phyloP scores from a whole-genome alignment of 2,888 invertebrate species.

The Agriopis aurantiaria region DNA sequence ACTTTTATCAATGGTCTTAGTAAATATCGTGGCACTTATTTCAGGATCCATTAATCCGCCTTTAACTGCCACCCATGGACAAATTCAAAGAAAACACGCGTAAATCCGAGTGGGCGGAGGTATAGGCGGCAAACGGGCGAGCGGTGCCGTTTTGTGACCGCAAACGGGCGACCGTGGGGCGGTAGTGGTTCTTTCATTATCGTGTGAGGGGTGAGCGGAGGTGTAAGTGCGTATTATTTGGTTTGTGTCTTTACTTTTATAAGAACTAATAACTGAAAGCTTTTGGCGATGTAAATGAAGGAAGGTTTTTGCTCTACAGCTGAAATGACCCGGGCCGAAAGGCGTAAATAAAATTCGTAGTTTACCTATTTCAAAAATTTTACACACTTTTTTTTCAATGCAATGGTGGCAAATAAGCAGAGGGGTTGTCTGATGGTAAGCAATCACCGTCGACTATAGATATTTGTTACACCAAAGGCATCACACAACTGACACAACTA shows the following conservation, averaged over 20 bases:
- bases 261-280: not conserved
- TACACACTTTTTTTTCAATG: too few species aligned
- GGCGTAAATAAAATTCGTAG: not conserved
- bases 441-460: too few species aligned
- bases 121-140: constrained; percentile 17
- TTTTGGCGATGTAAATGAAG: not conserved
- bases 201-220: not conserved
- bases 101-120: constrained; percentile 29
- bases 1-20: too few species aligned
- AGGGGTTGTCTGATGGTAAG: too few species aligned
- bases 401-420: too few species aligned
- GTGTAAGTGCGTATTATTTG: constrained; percentile 9
- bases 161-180: constrained; percentile 25
- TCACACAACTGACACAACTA: too few species aligned
- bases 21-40: not conserved
- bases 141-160: constrained; percentile 22
- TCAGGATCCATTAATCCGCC: constrained; percentile 3
- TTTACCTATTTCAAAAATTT: too few species aligned
- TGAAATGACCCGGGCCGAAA: not conserved
- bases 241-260: constrained; percentile 5
- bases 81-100: constrained; percentile 27
- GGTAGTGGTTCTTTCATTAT: constrained; percentile 14
- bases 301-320: not conserved
- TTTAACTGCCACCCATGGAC: constrained; percentile 17
- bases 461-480: too few species aligned